phyloP scores from a whole-genome alignment of 2,888 invertebrate genomes.

The Lathronympha strigana region DNA sequence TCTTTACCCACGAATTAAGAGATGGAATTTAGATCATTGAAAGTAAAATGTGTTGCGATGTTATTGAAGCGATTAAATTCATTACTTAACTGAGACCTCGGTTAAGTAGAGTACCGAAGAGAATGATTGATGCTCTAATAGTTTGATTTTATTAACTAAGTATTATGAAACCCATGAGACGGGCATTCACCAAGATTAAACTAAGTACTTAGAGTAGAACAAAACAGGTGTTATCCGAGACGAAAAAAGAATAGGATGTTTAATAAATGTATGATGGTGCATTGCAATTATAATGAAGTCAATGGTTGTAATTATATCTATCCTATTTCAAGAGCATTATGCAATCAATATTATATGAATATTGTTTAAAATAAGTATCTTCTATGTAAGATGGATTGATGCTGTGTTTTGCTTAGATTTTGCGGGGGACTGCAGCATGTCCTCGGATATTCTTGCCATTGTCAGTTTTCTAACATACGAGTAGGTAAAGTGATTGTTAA shows the following conservation, averaged over 20 bases:
- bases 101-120: slow-evolving; percentile 47
- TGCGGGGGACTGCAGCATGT: not conserved
- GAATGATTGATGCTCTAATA: slow-evolving; percentile 53
- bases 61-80: slow-evolving; percentile 44
- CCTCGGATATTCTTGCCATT: not conserved
- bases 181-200: slow-evolving; percentile 18
- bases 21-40: slow-evolving; percentile 56
- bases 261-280: slow-evolving; percentile 43
- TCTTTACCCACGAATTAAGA: slow-evolving; percentile 51
- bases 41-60: slow-evolving; percentile 53
- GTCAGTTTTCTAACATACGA: not conserved
- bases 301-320: not conserved
- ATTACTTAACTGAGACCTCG: slow-evolving; percentile 50
- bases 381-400: not conserved
- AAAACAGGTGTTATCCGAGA: slow-evolving; percentile 3
- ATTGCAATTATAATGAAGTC: slow-evolving; percentile 2
- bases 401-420: not conserved
- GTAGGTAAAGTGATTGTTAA: slow-evolving; percentile 6
- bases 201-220: slow-evolving; percentile 14
- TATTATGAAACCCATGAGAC: slow-evolving; percentile 43
- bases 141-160: slow-evolving; percentile 47
- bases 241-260: not conserved
- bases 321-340: not conserved
- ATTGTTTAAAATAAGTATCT: not conserved
- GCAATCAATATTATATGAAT: not conserved